These are phyloP conservation scores for Notarius quadriscutis DNA, from an alignment of 2,113 vertebrate genomes.

Conservation along the genomic window DNA sequence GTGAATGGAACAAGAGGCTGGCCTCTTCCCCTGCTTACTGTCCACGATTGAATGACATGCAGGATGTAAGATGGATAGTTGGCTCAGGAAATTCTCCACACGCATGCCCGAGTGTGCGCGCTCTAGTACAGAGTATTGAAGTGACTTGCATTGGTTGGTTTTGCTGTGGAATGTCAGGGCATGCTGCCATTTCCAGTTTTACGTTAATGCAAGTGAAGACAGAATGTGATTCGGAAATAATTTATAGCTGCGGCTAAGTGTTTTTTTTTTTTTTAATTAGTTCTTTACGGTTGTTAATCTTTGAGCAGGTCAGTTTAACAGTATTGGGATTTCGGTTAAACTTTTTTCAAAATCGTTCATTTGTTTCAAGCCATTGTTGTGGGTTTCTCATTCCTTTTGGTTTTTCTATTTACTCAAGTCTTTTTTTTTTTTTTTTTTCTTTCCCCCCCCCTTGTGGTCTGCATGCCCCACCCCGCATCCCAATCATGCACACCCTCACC, in stretches of 20 bases:
- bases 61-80: slow-evolving; percentile 81
- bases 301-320: not conserved
- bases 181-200: not conserved
- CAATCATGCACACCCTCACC: not conserved
- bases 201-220: not conserved
- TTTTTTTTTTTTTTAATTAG: not conserved
- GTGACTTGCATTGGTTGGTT: not conserved
- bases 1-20: slow-evolving; percentile 92
- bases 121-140: not conserved
- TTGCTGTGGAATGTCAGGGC: not conserved
- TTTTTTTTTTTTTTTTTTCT: not conserved
- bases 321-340: not conserved
- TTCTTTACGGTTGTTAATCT: not conserved
- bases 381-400: slow-evolving; percentile 4
- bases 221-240: not conserved
- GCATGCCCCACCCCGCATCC: slow-evolving; percentile 12
- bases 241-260: not conserved
- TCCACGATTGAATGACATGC: slow-evolving; percentile 78
- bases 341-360: not conserved
- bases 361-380: slow-evolving; percentile 6
- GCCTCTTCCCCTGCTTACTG: slow-evolving; percentile 83
- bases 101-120: slow-evolving; percentile 7
- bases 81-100: not conserved
- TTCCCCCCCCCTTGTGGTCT: not conserved
- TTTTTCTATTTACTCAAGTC: slow-evolving; percentile 2